Base-by-base conservation (phyloP, 1,140 invertebrate genomes). In the Euwallacea fornicatus region DNA sequence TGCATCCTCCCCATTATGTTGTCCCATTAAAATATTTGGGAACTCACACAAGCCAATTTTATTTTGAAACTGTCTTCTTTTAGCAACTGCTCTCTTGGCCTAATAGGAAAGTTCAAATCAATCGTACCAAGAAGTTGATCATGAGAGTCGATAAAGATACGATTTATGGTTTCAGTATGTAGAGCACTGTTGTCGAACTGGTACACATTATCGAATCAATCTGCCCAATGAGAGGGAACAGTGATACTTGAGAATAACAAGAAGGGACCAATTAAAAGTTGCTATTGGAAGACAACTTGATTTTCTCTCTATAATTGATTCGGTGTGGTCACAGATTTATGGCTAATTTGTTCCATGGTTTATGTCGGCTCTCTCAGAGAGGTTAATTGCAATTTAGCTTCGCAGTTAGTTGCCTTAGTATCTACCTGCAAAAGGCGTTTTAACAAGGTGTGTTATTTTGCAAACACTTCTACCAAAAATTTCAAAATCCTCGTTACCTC, bases 381-480 rank as follows among this genome's bases (percentile, higher is more conserved):
- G 46, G 46, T 50, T 50, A 50, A 50, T 50, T 50, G 46, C 46
- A 50, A 50, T 50, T 50, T 50, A 50, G 21, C 21, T 33, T 33
- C 21, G 21, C 21, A 33, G 21, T 33, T 33, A 33, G 21, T 33
- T 33, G 21, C 21, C 1, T 33, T 33, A 33, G 21, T 33, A 33
- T 4, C 21, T 33, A 33, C 21, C 21, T 33, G 21, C 21, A 33
- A 33, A 33, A 33, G 21, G 21, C 21, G 21, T 33, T 33, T 33
- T 33, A 33, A 33, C 21, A 33, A 33, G 21, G 21, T 33, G 21
- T 33, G 21, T 33, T 33, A 33, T 33, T 33, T 33, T 33, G 21
- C 21, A 33, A 33, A 33, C 21, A 33, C 21, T 33, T 33, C 4
- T 33, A 33, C 21, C 21, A 33, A 33, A 33, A 33, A 33, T 33